Evolutionary conservation across 2,113 vertebrate species (phyloP).

Genomic region (Siphamia tubifer): DNA sequence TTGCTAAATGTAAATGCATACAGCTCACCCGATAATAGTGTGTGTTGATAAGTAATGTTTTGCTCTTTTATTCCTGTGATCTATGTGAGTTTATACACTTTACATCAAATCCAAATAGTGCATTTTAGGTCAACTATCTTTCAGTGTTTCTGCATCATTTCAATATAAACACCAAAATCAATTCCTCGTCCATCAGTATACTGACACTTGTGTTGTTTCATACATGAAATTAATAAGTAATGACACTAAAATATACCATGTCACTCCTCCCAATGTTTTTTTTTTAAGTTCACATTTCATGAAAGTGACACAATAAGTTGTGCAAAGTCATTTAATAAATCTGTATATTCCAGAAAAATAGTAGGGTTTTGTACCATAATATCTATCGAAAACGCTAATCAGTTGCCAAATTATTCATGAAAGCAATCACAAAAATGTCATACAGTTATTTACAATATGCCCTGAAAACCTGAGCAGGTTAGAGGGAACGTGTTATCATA

Average conservation of each 20-base stretch:
- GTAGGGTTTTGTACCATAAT: slow-evolving; percentile 16
- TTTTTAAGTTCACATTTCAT: not conserved
- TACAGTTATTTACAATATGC: not conserved
- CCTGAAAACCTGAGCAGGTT: slow-evolving; percentile 12
- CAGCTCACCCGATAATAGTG: too few species aligned
- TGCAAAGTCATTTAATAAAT: slow-evolving; percentile 12
- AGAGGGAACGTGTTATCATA: not conserved
- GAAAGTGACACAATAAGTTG: slow-evolving; percentile 7
- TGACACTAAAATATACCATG: too few species aligned
- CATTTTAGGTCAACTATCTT: too few species aligned
- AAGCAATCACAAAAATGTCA: slow-evolving; percentile 20
- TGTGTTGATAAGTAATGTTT: too few species aligned
- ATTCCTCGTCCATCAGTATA: too few species aligned
- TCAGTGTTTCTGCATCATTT: too few species aligned
- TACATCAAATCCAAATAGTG: too few species aligned
- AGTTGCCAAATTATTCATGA: slow-evolving; percentile 58
- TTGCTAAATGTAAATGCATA: too few species aligned
- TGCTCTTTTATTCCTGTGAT: not conserved
- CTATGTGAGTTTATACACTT: not conserved
- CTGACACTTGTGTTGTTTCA: slow-evolving; percentile 25
- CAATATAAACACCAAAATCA: too few species aligned
- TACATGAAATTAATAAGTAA: too few species aligned
- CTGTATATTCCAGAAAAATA: slow-evolving; percentile 9
- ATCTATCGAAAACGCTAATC: slow-evolving; percentile 16
- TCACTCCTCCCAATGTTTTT: not conserved